Evolutionary conservation across 2,888 invertebrate species (phyloP).

Genomic region (Podotricha telesiphe): DNA sequence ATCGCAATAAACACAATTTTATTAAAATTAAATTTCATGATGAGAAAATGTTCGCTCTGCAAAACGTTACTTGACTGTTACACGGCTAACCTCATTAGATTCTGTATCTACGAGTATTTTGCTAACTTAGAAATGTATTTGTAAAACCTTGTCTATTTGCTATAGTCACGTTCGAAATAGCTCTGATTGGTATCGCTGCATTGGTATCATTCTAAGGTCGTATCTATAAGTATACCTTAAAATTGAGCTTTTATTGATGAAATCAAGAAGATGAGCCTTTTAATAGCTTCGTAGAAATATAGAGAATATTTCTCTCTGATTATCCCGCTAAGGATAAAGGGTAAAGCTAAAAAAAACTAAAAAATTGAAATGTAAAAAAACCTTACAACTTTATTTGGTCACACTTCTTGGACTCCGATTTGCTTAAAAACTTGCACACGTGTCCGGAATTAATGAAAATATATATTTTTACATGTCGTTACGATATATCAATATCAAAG

Average conservation of each 20-base stretch:
- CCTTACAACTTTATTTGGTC: too few relatives aligned
- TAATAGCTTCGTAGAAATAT: too few relatives aligned
- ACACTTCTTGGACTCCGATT: too few relatives aligned
- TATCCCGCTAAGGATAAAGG: too few relatives aligned
- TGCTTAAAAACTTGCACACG: too few relatives aligned
- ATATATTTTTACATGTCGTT: too few relatives aligned
- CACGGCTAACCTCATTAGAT: constrained; percentile 24
- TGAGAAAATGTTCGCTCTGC: constrained; percentile 3
- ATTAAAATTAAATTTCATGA: background rate
- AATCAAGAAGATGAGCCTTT: background rate
- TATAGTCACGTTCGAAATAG: constrained; percentile 35
- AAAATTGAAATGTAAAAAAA: too few relatives aligned
- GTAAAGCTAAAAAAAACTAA: too few relatives aligned
- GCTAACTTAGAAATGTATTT: constrained; percentile 22
- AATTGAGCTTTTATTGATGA: constrained; percentile 6
- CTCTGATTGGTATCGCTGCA: constrained; percentile 29
- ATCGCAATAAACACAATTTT: background rate
- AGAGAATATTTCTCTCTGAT: too few relatives aligned
- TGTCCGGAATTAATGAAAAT: too few relatives aligned
- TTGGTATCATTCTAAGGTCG: constrained; percentile 12
- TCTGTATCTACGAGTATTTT: constrained; percentile 22
- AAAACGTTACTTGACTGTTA: constrained; percentile 7
- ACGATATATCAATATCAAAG: too few relatives aligned
- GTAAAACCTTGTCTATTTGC: constrained; percentile 26
- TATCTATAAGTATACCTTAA: constrained; percentile 13